phyloP scores from a whole-genome alignment of 2,797 vertebrate genomes.

The Lagocephalus sceleratus region DNA sequence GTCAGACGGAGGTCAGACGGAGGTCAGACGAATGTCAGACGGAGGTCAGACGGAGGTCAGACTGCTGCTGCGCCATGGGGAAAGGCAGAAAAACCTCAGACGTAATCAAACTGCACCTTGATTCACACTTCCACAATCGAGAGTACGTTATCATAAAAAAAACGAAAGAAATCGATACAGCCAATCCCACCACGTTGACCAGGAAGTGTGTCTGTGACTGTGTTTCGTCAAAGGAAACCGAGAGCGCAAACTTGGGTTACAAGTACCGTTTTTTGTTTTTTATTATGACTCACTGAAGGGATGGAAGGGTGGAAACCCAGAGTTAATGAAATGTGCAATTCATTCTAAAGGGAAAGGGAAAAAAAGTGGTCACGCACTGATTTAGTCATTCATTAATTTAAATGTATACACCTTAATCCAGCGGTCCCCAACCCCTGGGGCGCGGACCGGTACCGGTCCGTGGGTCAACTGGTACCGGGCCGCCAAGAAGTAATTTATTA shows the following conservation, averaged over 20 bases:
- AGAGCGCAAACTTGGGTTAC: slow-evolving; percentile 42
- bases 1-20: no score
- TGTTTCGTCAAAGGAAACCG: slow-evolving; percentile 36
- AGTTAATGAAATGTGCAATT: neutral
- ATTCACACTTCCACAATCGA: slow-evolving; percentile 29
- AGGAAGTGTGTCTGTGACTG: slow-evolving; percentile 35
- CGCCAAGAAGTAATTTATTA: no score
- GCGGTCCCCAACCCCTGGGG: no score
- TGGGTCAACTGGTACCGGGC: no score
- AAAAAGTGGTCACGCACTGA: no score
- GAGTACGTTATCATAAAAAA: slow-evolving; percentile 21
- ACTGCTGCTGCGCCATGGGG: neutral
- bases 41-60: no score
- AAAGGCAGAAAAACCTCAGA: slow-evolving; percentile 14
- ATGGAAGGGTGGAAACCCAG: neutral
- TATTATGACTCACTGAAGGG: slow-evolving; percentile 18
- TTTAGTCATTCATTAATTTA: no score
- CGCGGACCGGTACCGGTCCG: no score
- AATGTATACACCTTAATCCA: no score
- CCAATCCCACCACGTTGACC: slow-evolving; percentile 12
- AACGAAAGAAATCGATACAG: no score
- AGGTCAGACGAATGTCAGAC: no score
- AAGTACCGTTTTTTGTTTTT: slow-evolving; percentile 14
- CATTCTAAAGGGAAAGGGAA: no score
- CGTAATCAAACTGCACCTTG: slow-evolving; percentile 4